These are phyloP conservation scores for Plagodis dolabraria DNA, from an alignment of 2,888 invertebrate species.

Conservation along the genomic window DNA sequence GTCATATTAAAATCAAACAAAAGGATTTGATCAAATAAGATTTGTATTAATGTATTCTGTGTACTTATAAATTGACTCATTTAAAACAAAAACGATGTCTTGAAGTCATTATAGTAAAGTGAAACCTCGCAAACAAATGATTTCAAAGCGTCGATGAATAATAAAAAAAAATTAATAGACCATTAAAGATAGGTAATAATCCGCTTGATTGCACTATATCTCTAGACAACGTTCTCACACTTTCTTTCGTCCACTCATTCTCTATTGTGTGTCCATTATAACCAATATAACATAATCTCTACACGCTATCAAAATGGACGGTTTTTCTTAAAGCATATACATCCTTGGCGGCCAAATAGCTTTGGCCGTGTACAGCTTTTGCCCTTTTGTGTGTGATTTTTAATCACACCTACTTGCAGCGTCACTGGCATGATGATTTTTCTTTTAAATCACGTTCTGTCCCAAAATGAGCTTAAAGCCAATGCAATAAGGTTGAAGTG, in stretches of 20 bases:
- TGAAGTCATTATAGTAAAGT: background rate
- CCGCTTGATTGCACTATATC: slow-evolving; percentile 35
- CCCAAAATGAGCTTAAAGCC: slow-evolving; percentile 3
- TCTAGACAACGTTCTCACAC: slow-evolving; percentile 45
- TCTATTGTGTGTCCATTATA: slow-evolving; percentile 40
- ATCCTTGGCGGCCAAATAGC: slow-evolving; percentile 37
- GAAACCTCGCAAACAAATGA: slow-evolving; percentile 3
- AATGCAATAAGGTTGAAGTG: slow-evolving; percentile 7
- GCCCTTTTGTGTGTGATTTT: slow-evolving; percentile 54
- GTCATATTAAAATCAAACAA: too few species aligned
- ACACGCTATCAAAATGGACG: slow-evolving; percentile 11
- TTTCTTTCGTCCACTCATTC: slow-evolving; percentile 41
- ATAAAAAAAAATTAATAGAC: slow-evolving; percentile 21
- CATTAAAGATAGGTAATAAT: slow-evolving; percentile 31
- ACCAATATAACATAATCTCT: slow-evolving; percentile 31
- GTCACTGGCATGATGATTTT: slow-evolving; percentile 49
- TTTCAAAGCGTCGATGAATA: slow-evolving; percentile 19
- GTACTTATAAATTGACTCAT: too few species aligned
- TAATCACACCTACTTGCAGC: slow-evolving; percentile 54
- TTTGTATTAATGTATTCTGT: too few species aligned
- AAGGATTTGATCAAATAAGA: too few species aligned
- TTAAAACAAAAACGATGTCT: too few species aligned
- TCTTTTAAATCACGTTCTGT: slow-evolving; percentile 23
- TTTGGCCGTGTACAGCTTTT: slow-evolving; percentile 33
- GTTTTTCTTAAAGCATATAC: slow-evolving; percentile 19